A percentile compares a stretch with the other conserved stretches of the same genome.
Evolutionary conservation across 2,888 invertebrate genomes (phyloP).

Genomic region (Chloroclystis v-ata): DNA sequence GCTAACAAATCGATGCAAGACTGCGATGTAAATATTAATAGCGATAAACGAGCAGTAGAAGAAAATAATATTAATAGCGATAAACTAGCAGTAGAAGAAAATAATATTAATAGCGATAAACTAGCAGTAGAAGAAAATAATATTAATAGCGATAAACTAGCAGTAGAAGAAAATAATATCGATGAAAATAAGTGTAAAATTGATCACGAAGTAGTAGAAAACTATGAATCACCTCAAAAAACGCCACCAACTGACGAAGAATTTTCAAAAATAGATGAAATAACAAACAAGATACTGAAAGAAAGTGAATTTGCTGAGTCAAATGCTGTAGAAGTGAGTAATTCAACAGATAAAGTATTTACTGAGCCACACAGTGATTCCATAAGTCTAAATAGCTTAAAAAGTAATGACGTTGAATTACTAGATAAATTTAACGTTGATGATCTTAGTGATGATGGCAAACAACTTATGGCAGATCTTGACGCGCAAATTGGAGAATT

Average conservation of each 20-base stretch:
- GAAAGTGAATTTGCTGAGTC: background rate
- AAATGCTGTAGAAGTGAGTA: slow-evolving; percentile 3
- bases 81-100: too few relatives aligned
- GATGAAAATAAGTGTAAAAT: background rate
- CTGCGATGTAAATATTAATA: slow-evolving; percentile 1
- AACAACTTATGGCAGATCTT: slow-evolving; percentile 37
- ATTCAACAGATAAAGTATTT: too few relatives aligned
- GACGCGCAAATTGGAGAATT: slow-evolving; percentile 39
- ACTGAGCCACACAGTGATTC: slow-evolving; percentile 3
- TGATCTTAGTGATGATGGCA: slow-evolving; percentile 42
- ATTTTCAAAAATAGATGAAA: slow-evolving; percentile 18
- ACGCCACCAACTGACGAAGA: slow-evolving; percentile 1
- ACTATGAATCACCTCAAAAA: too few relatives aligned
- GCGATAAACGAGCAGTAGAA: too few relatives aligned
- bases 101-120: too few relatives aligned
- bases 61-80: too few relatives aligned
- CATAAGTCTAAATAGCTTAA: slow-evolving; percentile 5
- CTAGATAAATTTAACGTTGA: slow-evolving; percentile 23
- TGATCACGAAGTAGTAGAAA: background rate
- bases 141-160: too few relatives aligned
- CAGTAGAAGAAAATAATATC: too few relatives aligned
- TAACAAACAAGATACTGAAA: slow-evolving; percentile 15
- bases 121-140: too few relatives aligned
- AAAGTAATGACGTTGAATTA: slow-evolving; percentile 1
- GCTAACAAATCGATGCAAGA: slow-evolving; percentile 1